Percentiles rank a stretch among this genome's conserved stretches.
Conservation (phyloP, 1,140 invertebrate species). For the Plectus sambesii region DNA sequence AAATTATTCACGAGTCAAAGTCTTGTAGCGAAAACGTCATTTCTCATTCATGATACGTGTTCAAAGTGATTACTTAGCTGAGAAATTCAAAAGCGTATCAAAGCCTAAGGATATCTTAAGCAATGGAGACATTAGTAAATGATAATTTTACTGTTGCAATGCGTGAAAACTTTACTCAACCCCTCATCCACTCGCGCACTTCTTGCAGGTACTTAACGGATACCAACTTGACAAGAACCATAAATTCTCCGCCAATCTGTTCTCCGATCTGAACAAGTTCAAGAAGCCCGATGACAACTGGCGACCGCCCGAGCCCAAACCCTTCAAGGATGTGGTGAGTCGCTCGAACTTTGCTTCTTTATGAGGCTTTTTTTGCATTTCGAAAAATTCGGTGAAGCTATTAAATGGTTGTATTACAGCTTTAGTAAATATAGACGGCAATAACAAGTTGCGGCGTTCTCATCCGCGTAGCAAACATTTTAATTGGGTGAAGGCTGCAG, state of each 20-base stretch:
- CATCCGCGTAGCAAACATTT: too few relatives aligned
- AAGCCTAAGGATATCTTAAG: too few relatives aligned
- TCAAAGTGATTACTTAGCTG: too few relatives aligned
- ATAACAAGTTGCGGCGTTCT: too few relatives aligned
- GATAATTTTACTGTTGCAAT: conserved; percentile 21
- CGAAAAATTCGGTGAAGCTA: too few relatives aligned
- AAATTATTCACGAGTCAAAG: too few relatives aligned
- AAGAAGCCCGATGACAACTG: conserved; percentile 74
- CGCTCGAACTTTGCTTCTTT: conserved; percentile 28
- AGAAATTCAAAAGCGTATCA: too few relatives aligned
- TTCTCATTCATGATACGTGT: too few relatives aligned
- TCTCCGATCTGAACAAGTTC: conserved; percentile 88
- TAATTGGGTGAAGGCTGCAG: too few relatives aligned
- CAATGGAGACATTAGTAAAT: background rate
- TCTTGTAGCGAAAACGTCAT: too few relatives aligned
- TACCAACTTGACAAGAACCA: conserved; percentile 91
- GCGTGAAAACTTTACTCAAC: conserved; percentile 89
- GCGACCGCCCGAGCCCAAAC: conserved; percentile 71
- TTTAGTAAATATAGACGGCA: too few relatives aligned
- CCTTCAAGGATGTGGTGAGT: conserved; percentile 60
- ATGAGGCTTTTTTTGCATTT: conserved; percentile 34
- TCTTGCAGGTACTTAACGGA: conserved; percentile 74
- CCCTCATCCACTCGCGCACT: conserved; percentile 69
- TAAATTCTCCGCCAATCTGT: conserved; percentile 84
- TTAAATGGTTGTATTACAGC: too few relatives aligned